Evolutionary conservation across 2,888 invertebrate species (phyloP), one percentile per base, ranked within the genome.

Genomic region (Cordylochernes scorpioides): DNA sequence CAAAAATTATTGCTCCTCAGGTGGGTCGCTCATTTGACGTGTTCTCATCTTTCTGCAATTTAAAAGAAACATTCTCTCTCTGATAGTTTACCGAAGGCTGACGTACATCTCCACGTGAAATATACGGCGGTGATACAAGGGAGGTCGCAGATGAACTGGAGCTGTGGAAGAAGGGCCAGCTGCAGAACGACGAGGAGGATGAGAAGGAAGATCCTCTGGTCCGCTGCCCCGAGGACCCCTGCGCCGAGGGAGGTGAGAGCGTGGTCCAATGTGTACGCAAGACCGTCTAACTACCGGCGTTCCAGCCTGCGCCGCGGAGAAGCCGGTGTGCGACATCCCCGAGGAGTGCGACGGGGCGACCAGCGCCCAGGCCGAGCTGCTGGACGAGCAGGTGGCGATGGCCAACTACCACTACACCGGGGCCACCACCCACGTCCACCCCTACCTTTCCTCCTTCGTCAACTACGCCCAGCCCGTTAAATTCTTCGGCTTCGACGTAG

Each of bases 401-500:
- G 53, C 54, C 7, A 52, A 52, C 33, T 63, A 63, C 40, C 71
- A 75, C 35, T 88, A 97, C 58, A 86, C 82, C 1, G 84, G 88
- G 28, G 94, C 94, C 43, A 94, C 94, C 30, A 88, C 88, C 37
- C 91, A 88, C 57, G 94, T 99, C 34, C 97, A 97, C 59, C 97
- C 97, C 5, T 84, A 82, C 70, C 66, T 99, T 15, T 94, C 91
- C 30, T 80, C 86, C 34, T 77, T 97, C 75, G 78, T 99, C 51
- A 99, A 97, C 63, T 99, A 99, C 62, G 88, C 94, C 30, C 91
- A 94, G 60, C 97, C 97, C 6, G 75, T 97, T 49, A 97, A 99
- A 61, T 99, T 99, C 61, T 75, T 75, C 54, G 77, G 84, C 40
- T 99, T 99, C 56, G 91, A 94, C 53, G 68, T 75, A 40, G 86